phyloP scores from a whole-genome alignment of 2,113 vertebrate genomes.

The Podiceps cristatus region DNA sequence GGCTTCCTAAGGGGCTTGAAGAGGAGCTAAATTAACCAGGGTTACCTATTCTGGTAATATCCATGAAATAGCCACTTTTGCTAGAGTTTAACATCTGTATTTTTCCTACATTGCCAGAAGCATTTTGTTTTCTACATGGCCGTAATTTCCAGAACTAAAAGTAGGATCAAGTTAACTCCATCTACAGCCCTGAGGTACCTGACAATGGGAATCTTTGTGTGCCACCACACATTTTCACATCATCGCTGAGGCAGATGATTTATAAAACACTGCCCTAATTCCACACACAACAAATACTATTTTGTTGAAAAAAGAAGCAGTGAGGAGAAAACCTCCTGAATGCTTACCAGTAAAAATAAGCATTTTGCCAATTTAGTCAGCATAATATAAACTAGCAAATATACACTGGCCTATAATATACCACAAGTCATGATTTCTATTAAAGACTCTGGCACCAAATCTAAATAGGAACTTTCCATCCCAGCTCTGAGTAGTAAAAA shows the following conservation, averaged over 20 bases:
- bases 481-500: constrained; percentile 50
- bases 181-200: constrained; percentile 2
- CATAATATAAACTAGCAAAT: constrained; percentile 74
- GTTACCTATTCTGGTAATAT: neutral
- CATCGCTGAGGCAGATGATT: constrained; percentile 16
- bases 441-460: constrained; percentile 87
- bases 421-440: constrained; percentile 81
- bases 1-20: neutral
- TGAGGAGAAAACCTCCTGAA: constrained; percentile 56
- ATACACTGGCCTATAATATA: constrained; percentile 71
- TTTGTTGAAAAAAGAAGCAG: constrained; percentile 55
- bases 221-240: constrained; percentile 51
- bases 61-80: neutral
- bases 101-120: constrained; percentile 47
- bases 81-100: constrained; percentile 18
- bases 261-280: constrained; percentile 48
- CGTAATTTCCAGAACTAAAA: constrained; percentile 42
- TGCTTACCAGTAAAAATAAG: constrained; percentile 80
- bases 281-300: constrained; percentile 57
- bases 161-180: constrained; percentile 49
- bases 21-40: neutral
- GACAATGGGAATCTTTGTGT: constrained; percentile 70
- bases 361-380: constrained; percentile 72
- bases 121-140: constrained; percentile 27
- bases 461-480: constrained; percentile 93